Conservation (phyloP, 1,140 invertebrate genomes). For the Diploscapter pachys region DNA sequence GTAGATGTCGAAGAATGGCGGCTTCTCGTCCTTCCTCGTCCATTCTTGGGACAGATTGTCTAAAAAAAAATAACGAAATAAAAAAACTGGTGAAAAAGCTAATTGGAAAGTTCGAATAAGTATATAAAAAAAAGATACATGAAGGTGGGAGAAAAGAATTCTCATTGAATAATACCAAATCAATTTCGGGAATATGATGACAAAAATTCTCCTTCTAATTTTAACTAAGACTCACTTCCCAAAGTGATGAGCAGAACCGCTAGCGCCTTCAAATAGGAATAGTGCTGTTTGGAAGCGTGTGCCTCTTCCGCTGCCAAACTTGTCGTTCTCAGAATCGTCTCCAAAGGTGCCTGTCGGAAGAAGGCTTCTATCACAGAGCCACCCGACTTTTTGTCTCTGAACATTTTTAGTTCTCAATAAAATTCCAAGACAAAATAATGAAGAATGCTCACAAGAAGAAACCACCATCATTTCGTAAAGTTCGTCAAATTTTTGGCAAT, state of each 20-base stretch:
- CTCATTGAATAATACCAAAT: too few relatives aligned
- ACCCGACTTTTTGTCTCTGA: slow-evolving; percentile 43
- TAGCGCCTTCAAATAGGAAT: slow-evolving; percentile 49
- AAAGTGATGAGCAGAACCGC: slow-evolving; percentile 46
- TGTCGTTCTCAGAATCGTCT: slow-evolving; percentile 40
- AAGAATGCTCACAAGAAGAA: too few relatives aligned
- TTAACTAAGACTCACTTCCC: slow-evolving; percentile 17
- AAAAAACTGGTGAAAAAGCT: neutral
- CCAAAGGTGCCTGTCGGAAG: slow-evolving; percentile 44
- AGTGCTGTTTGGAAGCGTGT: slow-evolving; percentile 37
- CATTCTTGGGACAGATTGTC: slow-evolving; percentile 48
- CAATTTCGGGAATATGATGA: too few relatives aligned
- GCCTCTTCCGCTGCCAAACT: slow-evolving; percentile 37
- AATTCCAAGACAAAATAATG: slow-evolving; percentile 6
- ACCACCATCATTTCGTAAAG: slow-evolving; percentile 31
- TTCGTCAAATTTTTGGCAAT: slow-evolving; percentile 28
- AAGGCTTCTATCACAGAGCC: slow-evolving; percentile 46
- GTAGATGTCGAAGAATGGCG: slow-evolving; percentile 49
- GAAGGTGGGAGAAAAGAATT: too few relatives aligned
- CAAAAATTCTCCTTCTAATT: too few relatives aligned
- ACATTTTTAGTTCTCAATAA: slow-evolving; percentile 23
- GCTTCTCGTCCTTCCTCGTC: slow-evolving; percentile 37
- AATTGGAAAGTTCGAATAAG: too few relatives aligned
- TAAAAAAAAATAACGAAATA: neutral
- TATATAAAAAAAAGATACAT: too few relatives aligned